Evolutionary conservation across 2,113 vertebrate species (phyloP).

Genomic region (Bufo bufo): DNA sequence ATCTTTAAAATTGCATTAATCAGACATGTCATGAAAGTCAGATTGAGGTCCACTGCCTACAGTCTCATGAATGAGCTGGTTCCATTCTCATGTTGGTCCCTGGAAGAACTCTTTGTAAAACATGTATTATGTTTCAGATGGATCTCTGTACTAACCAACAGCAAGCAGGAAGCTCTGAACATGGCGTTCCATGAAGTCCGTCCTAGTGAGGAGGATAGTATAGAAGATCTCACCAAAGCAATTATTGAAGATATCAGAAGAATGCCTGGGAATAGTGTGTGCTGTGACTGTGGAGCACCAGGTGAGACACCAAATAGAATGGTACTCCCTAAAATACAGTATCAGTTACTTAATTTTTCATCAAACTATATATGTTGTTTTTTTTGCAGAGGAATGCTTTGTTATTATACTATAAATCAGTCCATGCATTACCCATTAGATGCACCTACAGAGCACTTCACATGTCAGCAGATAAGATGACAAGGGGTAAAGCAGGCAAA

Average conservation of each 20-base stretch:
- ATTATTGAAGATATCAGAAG: constrained; percentile 70
- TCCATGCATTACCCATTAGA: not conserved
- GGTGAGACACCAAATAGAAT: constrained; percentile 61
- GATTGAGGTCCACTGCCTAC: not conserved
- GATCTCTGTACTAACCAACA: constrained; percentile 76
- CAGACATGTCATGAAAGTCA: not conserved
- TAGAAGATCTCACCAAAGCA: constrained; percentile 68
- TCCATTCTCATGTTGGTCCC: not conserved
- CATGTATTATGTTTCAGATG: constrained; percentile 64
- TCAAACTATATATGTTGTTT: no score
- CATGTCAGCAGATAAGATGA: not conserved
- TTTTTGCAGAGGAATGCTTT: no score
- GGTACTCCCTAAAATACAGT: not conserved
- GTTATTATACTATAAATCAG: not conserved
- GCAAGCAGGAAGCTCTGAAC: constrained; percentile 73
- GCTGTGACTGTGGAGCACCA: constrained; percentile 72
- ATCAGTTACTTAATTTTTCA: no score
- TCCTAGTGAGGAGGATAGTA: constrained; percentile 63
- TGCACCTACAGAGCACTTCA: not conserved
- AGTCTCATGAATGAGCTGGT: not conserved
- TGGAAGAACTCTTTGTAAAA: not conserved
- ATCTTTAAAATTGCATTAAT: no score
- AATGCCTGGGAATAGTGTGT: constrained; percentile 71
- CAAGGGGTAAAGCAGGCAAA: no score
- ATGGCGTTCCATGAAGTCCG: constrained; percentile 68